Evolutionary conservation across 2,888 invertebrate genomes (phyloP).

Genomic region (Cyrtodaria siliqua): DNA sequence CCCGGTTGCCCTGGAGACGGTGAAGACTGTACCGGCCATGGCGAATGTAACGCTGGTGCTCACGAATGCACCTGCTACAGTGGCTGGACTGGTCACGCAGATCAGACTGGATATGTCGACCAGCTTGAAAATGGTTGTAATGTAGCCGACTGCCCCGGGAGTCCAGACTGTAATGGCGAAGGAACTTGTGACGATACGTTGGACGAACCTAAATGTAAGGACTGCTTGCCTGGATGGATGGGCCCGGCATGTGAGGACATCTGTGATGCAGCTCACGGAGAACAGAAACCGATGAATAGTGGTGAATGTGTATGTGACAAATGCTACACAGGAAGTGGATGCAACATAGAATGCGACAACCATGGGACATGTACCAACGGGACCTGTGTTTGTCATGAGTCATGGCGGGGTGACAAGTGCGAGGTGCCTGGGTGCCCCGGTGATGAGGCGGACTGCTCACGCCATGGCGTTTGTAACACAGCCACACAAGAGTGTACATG

Average conservation of each 20-base stretch:
- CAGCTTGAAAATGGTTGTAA: slow-evolving; percentile 66
- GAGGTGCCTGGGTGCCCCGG: slow-evolving; percentile 74
- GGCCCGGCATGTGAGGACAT: slow-evolving; percentile 71
- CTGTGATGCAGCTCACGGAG: slow-evolving; percentile 68
- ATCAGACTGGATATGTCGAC: slow-evolving; percentile 26
- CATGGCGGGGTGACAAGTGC: slow-evolving; percentile 72
- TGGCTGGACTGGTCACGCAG: slow-evolving; percentile 72
- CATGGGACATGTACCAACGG: slow-evolving; percentile 59
- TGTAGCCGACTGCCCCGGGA: slow-evolving; percentile 75
- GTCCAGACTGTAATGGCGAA: slow-evolving; percentile 72
- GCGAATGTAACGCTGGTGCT: slow-evolving; percentile 70
- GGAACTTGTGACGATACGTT: slow-evolving; percentile 66
- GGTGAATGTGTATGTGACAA: slow-evolving; percentile 68
- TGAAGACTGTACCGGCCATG: slow-evolving; percentile 74
- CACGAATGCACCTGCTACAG: slow-evolving; percentile 72
- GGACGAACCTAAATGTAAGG: slow-evolving; percentile 68
- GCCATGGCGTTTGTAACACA: slow-evolving; percentile 70
- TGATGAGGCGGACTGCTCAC: slow-evolving; percentile 61
- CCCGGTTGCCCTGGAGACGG: slow-evolving; percentile 75
- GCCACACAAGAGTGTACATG: slow-evolving; percentile 69
- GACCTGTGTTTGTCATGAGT: slow-evolving; percentile 68
- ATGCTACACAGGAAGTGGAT: slow-evolving; percentile 70
- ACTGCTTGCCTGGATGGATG: slow-evolving; percentile 72
- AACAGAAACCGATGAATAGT: slow-evolving; percentile 68
- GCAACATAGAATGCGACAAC: slow-evolving; percentile 65